Base-by-base conservation (phyloP, 2,888 invertebrate species). In the Hoplodrina blanda region DNA sequence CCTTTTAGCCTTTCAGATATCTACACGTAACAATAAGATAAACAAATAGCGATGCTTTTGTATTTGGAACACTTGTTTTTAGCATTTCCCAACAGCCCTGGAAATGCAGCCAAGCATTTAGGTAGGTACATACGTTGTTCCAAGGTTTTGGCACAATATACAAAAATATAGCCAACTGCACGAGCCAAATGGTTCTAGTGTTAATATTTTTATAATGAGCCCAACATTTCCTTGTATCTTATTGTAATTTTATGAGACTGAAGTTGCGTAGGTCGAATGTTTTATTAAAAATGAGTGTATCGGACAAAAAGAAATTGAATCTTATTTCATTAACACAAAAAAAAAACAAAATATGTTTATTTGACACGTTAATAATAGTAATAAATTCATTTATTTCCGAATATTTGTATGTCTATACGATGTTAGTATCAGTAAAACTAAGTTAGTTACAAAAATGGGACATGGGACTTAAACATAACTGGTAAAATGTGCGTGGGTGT, bases 151-250 rank as follows among this genome's bases (percentile, higher is more conserved):
- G 76, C 79, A 68, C 33, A 64, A 19, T 46, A 19, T 1, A 59
- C 53, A 41, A 46, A 8, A 55, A 59, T 41, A 52, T 61, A n/a
- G 56, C 41, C 46, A 41, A 74, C 72, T 54, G 30, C 49, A 44
- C 54, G 13, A 44, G 74, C 79, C 74, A 76, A 76, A 73, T 76
- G 0, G 63, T n/a, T 53, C 11, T 4, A 17, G 13, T 10, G 25
- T 33, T 73, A 62, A 78, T 76, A 65, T 78, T 78, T 72, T 66
- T 78, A 44, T 55, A 54, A 73, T 64, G n/a, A 64, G 19, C 17
- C 19, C 4, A 17, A 53, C 0, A 3, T 54, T 15, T 46, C 0
- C 55, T 30, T 30, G 19, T 17, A 4, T 54, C 10, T 59, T 33
- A 33, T 6, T n/a, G 0, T 53, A 44, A 13, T 20, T 30, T 17